These are phyloP conservation scores for Eulacestoma nigropectus DNA, from an alignment of 2,113 vertebrate genomes.

Conservation along the genomic window DNA sequence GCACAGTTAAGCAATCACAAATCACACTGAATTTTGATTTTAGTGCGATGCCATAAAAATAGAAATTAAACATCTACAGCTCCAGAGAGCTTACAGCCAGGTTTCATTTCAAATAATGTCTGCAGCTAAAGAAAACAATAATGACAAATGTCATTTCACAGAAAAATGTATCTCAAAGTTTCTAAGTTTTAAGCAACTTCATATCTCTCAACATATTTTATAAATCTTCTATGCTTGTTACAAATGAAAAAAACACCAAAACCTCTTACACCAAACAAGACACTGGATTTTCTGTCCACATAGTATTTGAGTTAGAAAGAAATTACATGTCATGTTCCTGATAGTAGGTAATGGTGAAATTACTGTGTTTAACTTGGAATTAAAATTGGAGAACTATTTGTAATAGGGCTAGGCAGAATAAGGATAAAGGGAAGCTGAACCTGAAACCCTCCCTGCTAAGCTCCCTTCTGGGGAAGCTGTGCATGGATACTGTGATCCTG, in stretches of 20 bases:
- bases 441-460: background rate
- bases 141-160: background rate
- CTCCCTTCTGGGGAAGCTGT: background rate
- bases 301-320: background rate
- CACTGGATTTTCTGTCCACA: background rate
- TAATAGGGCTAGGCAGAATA: background rate
- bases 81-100: background rate
- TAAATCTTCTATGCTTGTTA: background rate
- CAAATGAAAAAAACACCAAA: background rate
- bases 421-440: background rate
- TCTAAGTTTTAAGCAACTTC: background rate
- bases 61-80: constrained; percentile 21
- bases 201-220: background rate
- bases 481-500: background rate
- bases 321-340: background rate
- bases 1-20: constrained; percentile 2
- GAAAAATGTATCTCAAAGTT: background rate
- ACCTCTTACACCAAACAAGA: background rate
- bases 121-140: constrained; percentile 11
- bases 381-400: background rate
- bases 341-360: background rate
- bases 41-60: background rate
- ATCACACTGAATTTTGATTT: constrained; percentile 29
- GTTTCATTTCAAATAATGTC: background rate
- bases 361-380: background rate